phyloP scores from a whole-genome alignment of 2,113 vertebrate species.

The Scatophagus argus region DNA sequence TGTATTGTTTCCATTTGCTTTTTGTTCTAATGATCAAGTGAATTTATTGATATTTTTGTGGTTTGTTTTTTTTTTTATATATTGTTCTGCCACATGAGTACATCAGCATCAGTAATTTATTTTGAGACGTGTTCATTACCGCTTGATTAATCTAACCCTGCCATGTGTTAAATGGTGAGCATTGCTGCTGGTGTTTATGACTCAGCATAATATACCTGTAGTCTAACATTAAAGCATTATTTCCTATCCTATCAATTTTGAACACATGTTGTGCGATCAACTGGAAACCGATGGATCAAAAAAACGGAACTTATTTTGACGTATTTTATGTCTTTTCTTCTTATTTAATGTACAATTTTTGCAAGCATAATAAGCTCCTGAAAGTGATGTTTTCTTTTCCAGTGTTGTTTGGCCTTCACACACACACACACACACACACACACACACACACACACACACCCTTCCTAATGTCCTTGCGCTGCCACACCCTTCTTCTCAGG shows the following conservation, averaged over 20 bases:
- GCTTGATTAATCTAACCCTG: conserved; percentile 23
- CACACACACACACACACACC: conserved; percentile 34
- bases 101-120: conserved; percentile 10
- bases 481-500: conserved; percentile 42
- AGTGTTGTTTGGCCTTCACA: not conserved
- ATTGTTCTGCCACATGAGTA: not conserved
- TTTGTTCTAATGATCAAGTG: not conserved
- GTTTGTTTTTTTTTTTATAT: conserved; percentile 1
- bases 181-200: not conserved
- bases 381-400: too few relatives aligned
- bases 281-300: too few relatives aligned
- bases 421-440: not conserved
- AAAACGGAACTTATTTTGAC: too few relatives aligned
- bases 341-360: not conserved
- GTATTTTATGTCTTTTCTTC: not conserved
- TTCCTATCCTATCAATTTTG: not conserved
- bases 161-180: not conserved
- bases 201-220: not conserved
- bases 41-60: not conserved
- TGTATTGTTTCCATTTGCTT: not conserved
- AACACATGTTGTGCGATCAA: not conserved
- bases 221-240: not conserved
- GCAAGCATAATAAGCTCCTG: not conserved
- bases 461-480: too few relatives aligned
- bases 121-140: conserved; percentile 12